Percentiles rank a stretch among this genome's conserved stretches.
Evolutionary conservation across 2,888 invertebrate species (phyloP).

Genomic region (Didymodactylos carnosus): DNA sequence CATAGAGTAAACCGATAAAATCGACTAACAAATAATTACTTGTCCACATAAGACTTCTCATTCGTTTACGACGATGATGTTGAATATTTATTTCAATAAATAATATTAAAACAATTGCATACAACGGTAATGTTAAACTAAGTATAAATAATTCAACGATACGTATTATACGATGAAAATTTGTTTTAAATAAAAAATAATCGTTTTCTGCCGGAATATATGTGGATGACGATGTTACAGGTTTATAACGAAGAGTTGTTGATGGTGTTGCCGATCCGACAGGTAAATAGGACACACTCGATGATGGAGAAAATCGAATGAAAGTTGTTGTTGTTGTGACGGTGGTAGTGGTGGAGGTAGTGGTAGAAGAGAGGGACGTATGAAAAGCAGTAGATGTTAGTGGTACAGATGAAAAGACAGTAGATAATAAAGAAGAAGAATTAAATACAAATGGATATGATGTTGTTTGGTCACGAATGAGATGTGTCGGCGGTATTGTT

Average conservation of each 20-base stretch:
- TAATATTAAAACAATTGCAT: neutral
- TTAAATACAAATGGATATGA: too few relatives aligned
- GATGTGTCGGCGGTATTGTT: too few relatives aligned
- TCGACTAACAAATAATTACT: neutral
- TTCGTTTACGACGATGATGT: neutral
- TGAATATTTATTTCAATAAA: neutral
- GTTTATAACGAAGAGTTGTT: too few relatives aligned
- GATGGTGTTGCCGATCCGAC: neutral
- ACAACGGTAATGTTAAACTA: neutral
- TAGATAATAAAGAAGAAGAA: neutral
- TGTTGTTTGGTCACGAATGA: neutral
- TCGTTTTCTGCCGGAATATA: neutral
- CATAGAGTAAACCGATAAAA: neutral
- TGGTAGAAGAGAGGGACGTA: neutral
- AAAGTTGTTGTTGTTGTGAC: neutral
- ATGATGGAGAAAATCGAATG: neutral
- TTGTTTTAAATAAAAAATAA: neutral
- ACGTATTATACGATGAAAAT: neutral
- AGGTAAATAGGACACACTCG: neutral
- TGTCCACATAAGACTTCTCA: neutral
- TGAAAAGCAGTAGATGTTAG: neutral
- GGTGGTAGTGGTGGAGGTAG: neutral
- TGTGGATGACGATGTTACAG: too few relatives aligned
- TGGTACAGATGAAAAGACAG: neutral
- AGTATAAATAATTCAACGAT: neutral